Base-by-base conservation (phyloP, 2,888 invertebrate species). In the Stenodema calcarata region DNA sequence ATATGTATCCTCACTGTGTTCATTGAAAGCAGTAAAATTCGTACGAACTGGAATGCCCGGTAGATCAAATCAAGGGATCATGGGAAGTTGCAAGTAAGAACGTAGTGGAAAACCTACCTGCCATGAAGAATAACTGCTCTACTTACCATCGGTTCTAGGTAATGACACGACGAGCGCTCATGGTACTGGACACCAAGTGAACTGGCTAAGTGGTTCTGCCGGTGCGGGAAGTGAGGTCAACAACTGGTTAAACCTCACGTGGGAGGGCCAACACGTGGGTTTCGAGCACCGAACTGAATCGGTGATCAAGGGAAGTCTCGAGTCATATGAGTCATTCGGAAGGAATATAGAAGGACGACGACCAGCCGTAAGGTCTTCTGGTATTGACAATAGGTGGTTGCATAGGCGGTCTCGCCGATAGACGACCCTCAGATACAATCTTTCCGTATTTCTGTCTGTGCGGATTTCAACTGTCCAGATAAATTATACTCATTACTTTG, bases 181-280 rank as follows among this genome's bases (percentile, higher is more conserved):
- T 62, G 62, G 62, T 62, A 62, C 62, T 62, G 62, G 62, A 62
- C 62, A 4, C 62, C 62, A 62, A 62, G 50, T 50, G 50, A 50
- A 50, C n/a, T 50, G 62, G 62, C 62, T 4, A 27, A 62, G 62
- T 18, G 11, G 62, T 12, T n/a, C 62, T 62, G 62, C 62, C 62
- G 23, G 27, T 30, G 73, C 30, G 73, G 73, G 73, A 30, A 73
- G 73, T 82, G 82, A 82, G 82, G 82, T 82, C 82, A 82, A 82
- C 82, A 82, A 82, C 82, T 82, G 82, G 62, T 82, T 47, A 18
- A 69, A 27, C 41, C 82, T 82, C 70, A 69, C 82, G 82, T 82
- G 82, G 82, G 80, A 80, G 80, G 78, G 62, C 82, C 41, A 41
- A 30, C 82, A 82, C 82, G 82, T 82, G 82, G 82, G 82, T 82